Conservation (phyloP, 2,888 invertebrate genomes). For the Hermodice carunculata region DNA sequence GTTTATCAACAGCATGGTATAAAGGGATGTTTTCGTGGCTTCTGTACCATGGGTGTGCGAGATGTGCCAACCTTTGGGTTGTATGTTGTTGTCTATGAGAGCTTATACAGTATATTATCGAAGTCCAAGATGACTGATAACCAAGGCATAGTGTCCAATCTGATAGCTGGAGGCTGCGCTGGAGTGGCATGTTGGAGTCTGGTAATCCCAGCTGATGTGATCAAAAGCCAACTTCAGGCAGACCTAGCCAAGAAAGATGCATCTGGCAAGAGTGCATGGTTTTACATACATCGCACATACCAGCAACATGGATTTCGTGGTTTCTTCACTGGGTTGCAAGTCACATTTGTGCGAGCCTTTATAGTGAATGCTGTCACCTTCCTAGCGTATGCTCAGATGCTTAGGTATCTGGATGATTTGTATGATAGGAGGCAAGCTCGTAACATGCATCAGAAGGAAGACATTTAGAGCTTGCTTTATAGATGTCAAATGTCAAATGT, state of each 20-base stretch:
- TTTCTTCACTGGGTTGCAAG: constrained; percentile 76
- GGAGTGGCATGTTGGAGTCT: constrained; percentile 78
- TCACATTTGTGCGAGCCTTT: constrained; percentile 73
- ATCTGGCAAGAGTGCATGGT: constrained; percentile 75
- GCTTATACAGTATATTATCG: constrained; percentile 50
- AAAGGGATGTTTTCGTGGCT: constrained; percentile 56
- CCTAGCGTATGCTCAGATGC: constrained; percentile 65
- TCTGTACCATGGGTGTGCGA: constrained; percentile 58
- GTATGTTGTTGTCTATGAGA: constrained; percentile 77
- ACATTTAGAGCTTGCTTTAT: too few relatives aligned
- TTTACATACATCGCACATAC: too few relatives aligned
- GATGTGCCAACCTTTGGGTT: constrained; percentile 77
- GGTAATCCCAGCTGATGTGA: constrained; percentile 81
- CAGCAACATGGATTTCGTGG: constrained; percentile 73
- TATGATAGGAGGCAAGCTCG: too few relatives aligned
- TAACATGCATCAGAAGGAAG: too few relatives aligned
- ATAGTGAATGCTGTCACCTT: constrained; percentile 79
- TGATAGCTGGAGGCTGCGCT: constrained; percentile 68
- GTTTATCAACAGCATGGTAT: not conserved
- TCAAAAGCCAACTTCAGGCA: constrained; percentile 82
- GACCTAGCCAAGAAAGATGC: constrained; percentile 76
- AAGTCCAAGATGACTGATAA: constrained; percentile 73
- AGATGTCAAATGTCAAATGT: too few relatives aligned
- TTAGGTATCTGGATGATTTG: constrained; percentile 24
- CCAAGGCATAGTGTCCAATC: constrained; percentile 50